These are phyloP conservation scores for Meriones psammophilus DNA, from an alignment of 2,797 vertebrate genomes.

Conservation along the genomic window DNA sequence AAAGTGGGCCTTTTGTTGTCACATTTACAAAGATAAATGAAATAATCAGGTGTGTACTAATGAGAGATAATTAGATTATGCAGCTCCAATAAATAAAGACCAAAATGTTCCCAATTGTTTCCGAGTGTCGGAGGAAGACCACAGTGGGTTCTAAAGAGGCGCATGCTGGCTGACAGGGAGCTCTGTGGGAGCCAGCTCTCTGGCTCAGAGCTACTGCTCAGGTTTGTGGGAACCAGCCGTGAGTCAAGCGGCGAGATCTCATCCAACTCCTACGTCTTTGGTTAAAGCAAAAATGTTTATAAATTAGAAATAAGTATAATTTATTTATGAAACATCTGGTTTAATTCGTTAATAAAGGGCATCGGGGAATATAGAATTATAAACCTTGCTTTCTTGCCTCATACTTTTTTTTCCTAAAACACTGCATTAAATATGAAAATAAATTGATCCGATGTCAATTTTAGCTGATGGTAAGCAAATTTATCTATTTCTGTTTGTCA, in stretches of 20 bases:
- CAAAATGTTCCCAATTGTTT: slow-evolving; percentile 86
- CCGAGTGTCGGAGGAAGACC: slow-evolving; percentile 81
- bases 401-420: slow-evolving; percentile 50
- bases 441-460: slow-evolving; percentile 46
- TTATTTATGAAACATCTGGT: background rate
- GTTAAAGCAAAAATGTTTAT: slow-evolving; percentile 1
- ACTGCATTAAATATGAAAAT: slow-evolving; percentile 22
- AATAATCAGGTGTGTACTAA: slow-evolving; percentile 94
- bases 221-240: background rate
- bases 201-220: slow-evolving; percentile 25
- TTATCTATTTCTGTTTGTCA: slow-evolving; percentile 13
- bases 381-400: slow-evolving; percentile 33
- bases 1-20: slow-evolving; percentile 93
- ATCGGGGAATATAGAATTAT: background rate
- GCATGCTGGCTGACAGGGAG: background rate
- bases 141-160: slow-evolving; percentile 62
- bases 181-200: slow-evolving; percentile 49
- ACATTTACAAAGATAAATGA: slow-evolving; percentile 94
- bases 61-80: slow-evolving; percentile 94
- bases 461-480: slow-evolving; percentile 40
- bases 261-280: background rate
- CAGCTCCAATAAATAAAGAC: slow-evolving; percentile 91
- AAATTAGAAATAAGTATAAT: slow-evolving; percentile 56
- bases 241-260: background rate
- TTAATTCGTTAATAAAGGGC: slow-evolving; percentile 8